These are phyloP conservation scores for Ptychobarbus kaznakovi DNA, from an alignment of 2,797 vertebrate genomes.

Conservation along the genomic window DNA sequence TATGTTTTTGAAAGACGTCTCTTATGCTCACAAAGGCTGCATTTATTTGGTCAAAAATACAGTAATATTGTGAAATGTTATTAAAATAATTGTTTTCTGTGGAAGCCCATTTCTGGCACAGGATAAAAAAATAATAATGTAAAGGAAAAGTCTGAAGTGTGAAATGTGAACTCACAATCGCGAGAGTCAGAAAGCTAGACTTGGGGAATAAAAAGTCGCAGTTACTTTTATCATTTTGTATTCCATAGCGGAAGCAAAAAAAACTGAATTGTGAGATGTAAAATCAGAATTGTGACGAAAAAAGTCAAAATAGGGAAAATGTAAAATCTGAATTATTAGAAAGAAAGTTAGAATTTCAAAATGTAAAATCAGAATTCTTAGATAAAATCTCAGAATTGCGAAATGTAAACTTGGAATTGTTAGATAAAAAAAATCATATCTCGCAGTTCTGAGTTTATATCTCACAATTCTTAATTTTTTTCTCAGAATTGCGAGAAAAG, in stretches of 20 bases:
- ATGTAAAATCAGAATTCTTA: neutral
- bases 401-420: neutral
- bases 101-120: neutral
- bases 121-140: neutral
- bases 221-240: neutral
- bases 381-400: neutral
- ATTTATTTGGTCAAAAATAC: neutral
- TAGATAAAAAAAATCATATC: too few relatives aligned
- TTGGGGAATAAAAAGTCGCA: too few relatives aligned
- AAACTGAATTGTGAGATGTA: neutral
- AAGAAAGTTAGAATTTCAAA: neutral
- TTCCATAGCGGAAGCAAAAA: neutral
- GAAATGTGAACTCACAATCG: too few relatives aligned
- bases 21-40: neutral
- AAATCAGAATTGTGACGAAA: neutral
- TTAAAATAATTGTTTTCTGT: neutral
- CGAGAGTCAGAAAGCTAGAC: neutral
- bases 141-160: too few relatives aligned
- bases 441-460: too few relatives aligned
- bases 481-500: neutral
- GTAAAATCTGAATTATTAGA: too few relatives aligned
- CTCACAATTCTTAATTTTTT: too few relatives aligned
- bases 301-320: too few relatives aligned
- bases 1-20: neutral
- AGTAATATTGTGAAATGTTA: neutral